These are phyloP conservation scores for Phodopus roborovskii DNA, from an alignment of 2,113 vertebrate genomes.

Conservation along the genomic window DNA sequence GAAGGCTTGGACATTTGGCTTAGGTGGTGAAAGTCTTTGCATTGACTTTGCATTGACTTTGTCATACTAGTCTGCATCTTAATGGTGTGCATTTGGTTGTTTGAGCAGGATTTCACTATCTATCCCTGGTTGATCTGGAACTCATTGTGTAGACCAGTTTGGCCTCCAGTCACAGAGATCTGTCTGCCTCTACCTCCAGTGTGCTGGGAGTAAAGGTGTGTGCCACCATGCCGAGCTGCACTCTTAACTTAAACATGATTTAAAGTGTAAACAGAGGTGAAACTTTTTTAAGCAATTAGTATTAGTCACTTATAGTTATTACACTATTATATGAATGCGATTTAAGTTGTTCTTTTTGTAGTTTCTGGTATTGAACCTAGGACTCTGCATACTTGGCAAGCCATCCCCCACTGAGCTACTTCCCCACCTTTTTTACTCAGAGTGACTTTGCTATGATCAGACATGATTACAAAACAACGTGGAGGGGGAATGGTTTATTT, in stretches of 20 bases:
- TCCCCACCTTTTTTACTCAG: background rate
- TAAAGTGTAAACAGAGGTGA: background rate
- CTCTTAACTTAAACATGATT: conserved; percentile 3
- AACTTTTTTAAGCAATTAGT: background rate
- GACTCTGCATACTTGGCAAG: background rate
- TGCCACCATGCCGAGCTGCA: no score
- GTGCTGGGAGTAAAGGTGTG: background rate
- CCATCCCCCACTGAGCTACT: background rate
- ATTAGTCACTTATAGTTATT: background rate
- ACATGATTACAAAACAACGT: background rate
- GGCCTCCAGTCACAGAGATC: background rate
- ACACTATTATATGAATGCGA: background rate
- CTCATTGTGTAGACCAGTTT: background rate
- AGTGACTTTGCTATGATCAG: background rate
- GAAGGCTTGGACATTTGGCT: background rate
- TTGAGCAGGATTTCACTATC: background rate
- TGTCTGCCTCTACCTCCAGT: background rate
- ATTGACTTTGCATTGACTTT: background rate
- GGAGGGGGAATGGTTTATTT: background rate
- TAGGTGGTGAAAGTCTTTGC: background rate
- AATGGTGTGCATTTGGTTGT: background rate
- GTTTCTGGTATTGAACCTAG: background rate
- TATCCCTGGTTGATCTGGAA: background rate
- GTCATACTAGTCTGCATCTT: background rate
- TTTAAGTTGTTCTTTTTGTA: background rate